phyloP scores from a whole-genome alignment of 2,113 vertebrate species.

The Phycodurus eques region DNA sequence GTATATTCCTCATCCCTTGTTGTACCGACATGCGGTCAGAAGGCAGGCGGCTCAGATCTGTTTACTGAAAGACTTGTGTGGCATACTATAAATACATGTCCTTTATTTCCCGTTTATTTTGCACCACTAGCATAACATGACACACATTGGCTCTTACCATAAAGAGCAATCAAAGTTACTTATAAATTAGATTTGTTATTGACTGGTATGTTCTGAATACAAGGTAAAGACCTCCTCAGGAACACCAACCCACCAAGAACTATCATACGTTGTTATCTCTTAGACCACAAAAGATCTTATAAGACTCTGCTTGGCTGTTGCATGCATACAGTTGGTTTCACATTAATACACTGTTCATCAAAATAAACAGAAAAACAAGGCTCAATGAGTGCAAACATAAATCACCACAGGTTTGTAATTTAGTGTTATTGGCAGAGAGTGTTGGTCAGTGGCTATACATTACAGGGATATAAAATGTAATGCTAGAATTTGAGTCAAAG shows the following conservation, averaged over 20 bases:
- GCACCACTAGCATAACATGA: not conserved
- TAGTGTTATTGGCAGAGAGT: not conserved
- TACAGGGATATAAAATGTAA: not conserved
- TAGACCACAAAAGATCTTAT: not conserved
- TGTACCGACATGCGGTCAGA: slow-evolving; percentile 9
- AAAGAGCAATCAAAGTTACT: not conserved
- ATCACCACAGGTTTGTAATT: not conserved
- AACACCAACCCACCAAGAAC: not conserved
- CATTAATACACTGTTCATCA: not conserved
- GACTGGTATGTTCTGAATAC: not conserved
- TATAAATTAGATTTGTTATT: not conserved
- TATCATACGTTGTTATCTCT: not conserved
- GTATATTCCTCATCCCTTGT: slow-evolving; percentile 8
- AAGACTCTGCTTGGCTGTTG: not conserved
- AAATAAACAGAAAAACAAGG: not conserved
- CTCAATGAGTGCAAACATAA: not conserved
- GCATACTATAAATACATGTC: slow-evolving; percentile 55
- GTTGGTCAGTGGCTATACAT: not conserved
- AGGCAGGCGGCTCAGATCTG: slow-evolving; percentile 23
- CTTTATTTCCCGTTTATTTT: slow-evolving; percentile 23
- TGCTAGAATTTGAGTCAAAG: slow-evolving; percentile 1
- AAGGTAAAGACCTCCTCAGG: not conserved
- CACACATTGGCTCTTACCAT: not conserved
- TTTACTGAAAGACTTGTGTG: slow-evolving; percentile 55
- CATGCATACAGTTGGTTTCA: not conserved